Percentiles rank a stretch among this genome's conserved stretches.
Evolutionary conservation across 1,140 invertebrate genomes (phyloP).

Genomic region (Aphaenogaster ashmeadi): DNA sequence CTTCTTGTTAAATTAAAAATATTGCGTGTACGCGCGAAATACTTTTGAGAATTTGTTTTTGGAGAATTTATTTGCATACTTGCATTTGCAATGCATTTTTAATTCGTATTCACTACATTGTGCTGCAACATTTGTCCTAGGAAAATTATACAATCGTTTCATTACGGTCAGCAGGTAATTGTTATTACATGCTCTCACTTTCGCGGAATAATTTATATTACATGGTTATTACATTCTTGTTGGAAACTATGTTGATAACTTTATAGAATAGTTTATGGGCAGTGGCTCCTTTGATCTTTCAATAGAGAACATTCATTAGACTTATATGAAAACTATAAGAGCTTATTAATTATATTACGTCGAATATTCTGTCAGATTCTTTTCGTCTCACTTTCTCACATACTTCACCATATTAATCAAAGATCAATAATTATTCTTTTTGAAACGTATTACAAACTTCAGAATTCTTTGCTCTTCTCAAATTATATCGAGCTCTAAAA

Average conservation of each 20-base stretch:
- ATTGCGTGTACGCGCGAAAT: neutral
- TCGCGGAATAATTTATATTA: slow-evolving; percentile 49
- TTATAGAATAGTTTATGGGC: slow-evolving; percentile 26
- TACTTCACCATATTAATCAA: slow-evolving; percentile 12
- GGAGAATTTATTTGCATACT: neutral
- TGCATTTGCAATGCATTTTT: neutral
- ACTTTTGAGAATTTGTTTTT: neutral
- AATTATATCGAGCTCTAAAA: neutral
- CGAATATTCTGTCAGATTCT: neutral
- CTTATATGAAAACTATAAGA: slow-evolving; percentile 35
- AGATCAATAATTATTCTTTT: slow-evolving; percentile 32
- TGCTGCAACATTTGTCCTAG: too few species aligned
- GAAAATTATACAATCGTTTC: slow-evolving; percentile 19
- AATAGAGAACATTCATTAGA: slow-evolving; percentile 33
- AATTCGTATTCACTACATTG: slow-evolving; percentile 22
- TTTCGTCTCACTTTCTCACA: neutral
- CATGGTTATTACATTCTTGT: slow-evolving; percentile 37
- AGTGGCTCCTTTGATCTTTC: slow-evolving; percentile 30
- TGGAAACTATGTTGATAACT: slow-evolving; percentile 44
- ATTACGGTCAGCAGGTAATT: slow-evolving; percentile 8
- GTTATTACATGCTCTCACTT: slow-evolving; percentile 32
- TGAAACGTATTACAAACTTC: neutral
- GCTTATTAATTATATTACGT: slow-evolving; percentile 28
- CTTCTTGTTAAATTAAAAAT: neutral
- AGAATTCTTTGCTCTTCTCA: neutral